These are phyloP conservation scores for Falco cherrug DNA, from an alignment of 2,797 vertebrate genomes.

Conservation along the genomic window DNA sequence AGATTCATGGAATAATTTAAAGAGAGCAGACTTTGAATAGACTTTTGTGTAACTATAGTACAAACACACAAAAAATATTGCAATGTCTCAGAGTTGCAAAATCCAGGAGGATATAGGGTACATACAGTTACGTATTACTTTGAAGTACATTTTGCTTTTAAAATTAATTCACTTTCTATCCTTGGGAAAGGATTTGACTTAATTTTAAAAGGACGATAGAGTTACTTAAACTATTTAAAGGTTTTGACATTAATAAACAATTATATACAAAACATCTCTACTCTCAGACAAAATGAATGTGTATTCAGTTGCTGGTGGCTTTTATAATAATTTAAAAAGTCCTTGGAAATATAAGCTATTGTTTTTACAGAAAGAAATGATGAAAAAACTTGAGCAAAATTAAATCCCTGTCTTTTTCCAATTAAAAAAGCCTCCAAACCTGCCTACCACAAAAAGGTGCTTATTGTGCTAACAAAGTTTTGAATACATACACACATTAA, in stretches of 20 bases:
- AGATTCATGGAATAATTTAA: neutral
- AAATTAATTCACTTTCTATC: neutral
- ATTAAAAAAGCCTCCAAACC: neutral
- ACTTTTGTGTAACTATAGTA: neutral
- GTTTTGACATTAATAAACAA: neutral
- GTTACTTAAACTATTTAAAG: neutral
- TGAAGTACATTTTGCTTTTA: neutral
- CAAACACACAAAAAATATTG: neutral
- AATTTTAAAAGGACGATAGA: neutral
- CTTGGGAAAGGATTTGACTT: neutral
- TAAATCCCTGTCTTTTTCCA: neutral
- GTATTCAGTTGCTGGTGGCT: neutral
- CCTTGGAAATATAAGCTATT: neutral
- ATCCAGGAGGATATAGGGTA: neutral
- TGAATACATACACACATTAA: neutral
- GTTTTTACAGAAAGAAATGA: neutral
- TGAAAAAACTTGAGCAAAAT: neutral
- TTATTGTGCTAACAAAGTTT: neutral
- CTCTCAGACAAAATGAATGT: neutral
- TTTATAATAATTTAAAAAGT: neutral
- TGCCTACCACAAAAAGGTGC: neutral
- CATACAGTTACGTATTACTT: neutral
- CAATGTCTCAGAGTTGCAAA: neutral
- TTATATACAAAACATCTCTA: neutral
- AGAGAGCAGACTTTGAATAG: neutral